A percentile compares a stretch with the other conserved stretches of the same genome.
phyloP scores from a whole-genome alignment of 2,797 vertebrate species.

The Lacerta bilineata region DNA sequence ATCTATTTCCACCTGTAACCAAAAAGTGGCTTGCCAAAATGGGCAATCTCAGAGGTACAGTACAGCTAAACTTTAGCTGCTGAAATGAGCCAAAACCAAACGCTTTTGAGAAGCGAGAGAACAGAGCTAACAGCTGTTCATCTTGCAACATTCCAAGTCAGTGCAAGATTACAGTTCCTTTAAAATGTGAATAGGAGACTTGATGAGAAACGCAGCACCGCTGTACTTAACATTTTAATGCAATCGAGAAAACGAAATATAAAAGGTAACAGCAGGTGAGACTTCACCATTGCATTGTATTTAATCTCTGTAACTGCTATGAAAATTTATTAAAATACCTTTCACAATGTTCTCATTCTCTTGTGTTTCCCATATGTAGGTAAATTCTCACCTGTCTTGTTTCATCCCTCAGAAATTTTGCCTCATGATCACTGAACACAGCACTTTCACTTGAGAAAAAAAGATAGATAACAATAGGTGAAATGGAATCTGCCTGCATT shows the following conservation, averaged over 20 bases:
- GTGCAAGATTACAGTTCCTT: background rate
- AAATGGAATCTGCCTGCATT: constrained; percentile 26
- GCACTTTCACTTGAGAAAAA: constrained; percentile 36
- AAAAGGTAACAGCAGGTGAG: background rate
- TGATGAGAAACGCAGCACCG: background rate
- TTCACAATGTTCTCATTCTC: background rate
- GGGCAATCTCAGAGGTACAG: background rate
- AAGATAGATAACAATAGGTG: constrained; percentile 33
- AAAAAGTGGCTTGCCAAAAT: background rate
- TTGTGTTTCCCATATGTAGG: background rate
- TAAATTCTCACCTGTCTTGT: constrained; percentile 24
- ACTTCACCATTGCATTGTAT: background rate
- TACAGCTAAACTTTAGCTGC: background rate
- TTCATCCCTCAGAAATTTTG: constrained; percentile 34
- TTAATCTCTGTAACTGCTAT: background rate
- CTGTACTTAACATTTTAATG: background rate
- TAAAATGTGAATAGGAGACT: background rate
- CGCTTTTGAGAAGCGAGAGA: background rate
- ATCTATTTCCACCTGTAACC: background rate
- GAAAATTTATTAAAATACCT: background rate
- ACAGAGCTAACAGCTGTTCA: background rate
- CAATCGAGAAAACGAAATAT: background rate
- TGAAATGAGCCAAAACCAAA: background rate
- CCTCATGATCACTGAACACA: constrained; percentile 34
- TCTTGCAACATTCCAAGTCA: background rate